Base-by-base conservation (phyloP, 2,113 vertebrate genomes). In the Dolichallabes microphthalmus region DNA sequence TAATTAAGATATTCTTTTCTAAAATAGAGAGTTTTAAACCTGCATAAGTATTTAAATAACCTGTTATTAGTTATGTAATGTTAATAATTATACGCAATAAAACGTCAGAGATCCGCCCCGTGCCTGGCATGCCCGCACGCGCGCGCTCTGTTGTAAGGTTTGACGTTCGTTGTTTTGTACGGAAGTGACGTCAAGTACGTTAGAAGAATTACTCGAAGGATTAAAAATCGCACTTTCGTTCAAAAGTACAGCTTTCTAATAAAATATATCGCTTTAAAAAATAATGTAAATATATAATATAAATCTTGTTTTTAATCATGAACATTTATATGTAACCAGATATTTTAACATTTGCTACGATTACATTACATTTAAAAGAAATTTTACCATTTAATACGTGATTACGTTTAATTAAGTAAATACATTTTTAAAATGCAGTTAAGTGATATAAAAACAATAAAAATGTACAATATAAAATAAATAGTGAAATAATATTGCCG, bases 81-180 rank as follows among this genome's bases (percentile, higher is more conserved):
- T 55, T 13, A 73, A 13, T 5, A 39, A 25, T 39, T 14, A 14
- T 75, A 27, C 25, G 71, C 13, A 75, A 27, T 17, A 10, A 45
- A 64, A 27, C 7, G 45, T 4, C 14, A 13, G 50, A 69, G 81
- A 30, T 30, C 63, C 81, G 66, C 81, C 68, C 57, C n/a, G 32
- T 19, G 17, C 53, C 60, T 30, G 60, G 53, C 20, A 60, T 7
- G 45, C 45, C 6, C 7, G 45, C 45, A 45, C 45, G 45, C 45
- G 45, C 45, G 45, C 22, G 68, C 88, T 53, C 85, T 53, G 89
- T 66, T 87, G 89, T 87, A 80, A 69, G 9, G 57, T 84, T 85
- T 92, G 90, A 92, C 91, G 90, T 91, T 87, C 80, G 80, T 82
- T 91, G 90, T 91, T 92, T 77, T 89, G 83, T 82, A 83, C 82